Evolutionary conservation across 53 echinoderm and acorn worm genomes (phyloP).

Genomic region (Holothuria scabra): DNA sequence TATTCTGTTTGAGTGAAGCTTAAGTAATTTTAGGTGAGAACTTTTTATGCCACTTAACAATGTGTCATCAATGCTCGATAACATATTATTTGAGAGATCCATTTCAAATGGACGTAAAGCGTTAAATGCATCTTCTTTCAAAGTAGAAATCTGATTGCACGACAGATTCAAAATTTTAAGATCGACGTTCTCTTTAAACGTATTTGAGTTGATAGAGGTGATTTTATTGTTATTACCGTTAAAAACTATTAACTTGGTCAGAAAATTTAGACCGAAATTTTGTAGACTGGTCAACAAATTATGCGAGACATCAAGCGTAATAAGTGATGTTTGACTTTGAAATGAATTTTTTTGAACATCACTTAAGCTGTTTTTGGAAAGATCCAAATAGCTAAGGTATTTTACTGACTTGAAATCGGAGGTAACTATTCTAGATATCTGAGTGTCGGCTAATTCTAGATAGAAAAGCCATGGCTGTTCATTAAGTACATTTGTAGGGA

Average conservation of each 20-base stretch:
- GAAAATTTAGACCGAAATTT: not conserved
- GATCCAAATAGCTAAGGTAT: not conserved
- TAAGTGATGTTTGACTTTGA: not conserved
- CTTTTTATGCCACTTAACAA: slow-evolving; percentile 6
- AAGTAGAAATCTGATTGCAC: not conserved
- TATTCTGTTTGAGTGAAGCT: not conserved
- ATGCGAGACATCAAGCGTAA: slow-evolving; percentile 17
- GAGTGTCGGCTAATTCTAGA: not conserved
- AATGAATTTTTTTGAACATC: not conserved
- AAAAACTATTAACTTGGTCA: slow-evolving; percentile 7
- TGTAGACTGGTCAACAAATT: not conserved
- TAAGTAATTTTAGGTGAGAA: not conserved
- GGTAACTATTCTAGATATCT: not conserved
- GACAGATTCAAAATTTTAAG: not conserved
- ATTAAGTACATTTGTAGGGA: not conserved
- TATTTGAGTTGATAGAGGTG: not conserved
- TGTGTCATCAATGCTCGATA: not conserved
- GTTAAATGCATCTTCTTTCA: not conserved
- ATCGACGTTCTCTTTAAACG: slow-evolving; percentile 11
- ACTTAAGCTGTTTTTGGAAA: slow-evolving; percentile 9
- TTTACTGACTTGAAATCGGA: not conserved
- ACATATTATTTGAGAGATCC: not conserved
- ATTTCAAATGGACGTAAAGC: not conserved
- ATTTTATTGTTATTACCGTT: not conserved
- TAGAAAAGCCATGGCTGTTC: not conserved